Base-by-base conservation (phyloP, 2,113 vertebrate genomes). In the Microtus pennsylvanicus region DNA sequence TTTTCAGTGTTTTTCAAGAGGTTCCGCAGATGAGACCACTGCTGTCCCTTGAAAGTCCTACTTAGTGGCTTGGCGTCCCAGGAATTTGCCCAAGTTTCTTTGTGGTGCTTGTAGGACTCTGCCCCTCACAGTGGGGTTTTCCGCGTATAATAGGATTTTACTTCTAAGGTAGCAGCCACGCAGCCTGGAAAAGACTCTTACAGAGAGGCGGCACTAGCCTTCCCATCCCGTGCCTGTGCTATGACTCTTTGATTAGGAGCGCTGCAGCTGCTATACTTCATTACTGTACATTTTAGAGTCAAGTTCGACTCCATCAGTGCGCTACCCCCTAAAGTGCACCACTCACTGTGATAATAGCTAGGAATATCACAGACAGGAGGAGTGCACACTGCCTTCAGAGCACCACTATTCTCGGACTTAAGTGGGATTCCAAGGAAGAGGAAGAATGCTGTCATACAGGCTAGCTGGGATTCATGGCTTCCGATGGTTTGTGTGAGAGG, bases 241-340 rank as follows among this genome's bases (percentile, higher is more conserved):
- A 24, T 77, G 85, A 94, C 55, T 91, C 97, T 97, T 97, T 98
- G 97, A 98, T 98, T 97, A 96, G 94, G 94, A 92, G 72, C 52
- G 78, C 87, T 80, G 38, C n/a, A 83, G 96, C 92, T 92, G 90
- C 88, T 65, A 69, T 93, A 97, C 97, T 97, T 98, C 97, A 97
- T 97, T 97, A 98, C 89, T 93, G 92, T 58, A 95, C 95, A 89
- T 98, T 97, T 95, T 76, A 96, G 96, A 97, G 96, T 96, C 96
- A 94, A 94, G 90, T 90, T 91, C 8, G 0, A 92, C 94, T 96
- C 4, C 67, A 87, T 91, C 89, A 92, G 92, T 96, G 89, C 95
- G 3, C 52, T 96, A 82, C 89, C 96, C 78, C 94, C 65, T 96
- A 82, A 98, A 89, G 94, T 94, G 90, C 93, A 91, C 55, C 94